These are phyloP conservation scores for Perognathus longimembris DNA, from an alignment of 2,113 vertebrate genomes.

Conservation along the genomic window DNA sequence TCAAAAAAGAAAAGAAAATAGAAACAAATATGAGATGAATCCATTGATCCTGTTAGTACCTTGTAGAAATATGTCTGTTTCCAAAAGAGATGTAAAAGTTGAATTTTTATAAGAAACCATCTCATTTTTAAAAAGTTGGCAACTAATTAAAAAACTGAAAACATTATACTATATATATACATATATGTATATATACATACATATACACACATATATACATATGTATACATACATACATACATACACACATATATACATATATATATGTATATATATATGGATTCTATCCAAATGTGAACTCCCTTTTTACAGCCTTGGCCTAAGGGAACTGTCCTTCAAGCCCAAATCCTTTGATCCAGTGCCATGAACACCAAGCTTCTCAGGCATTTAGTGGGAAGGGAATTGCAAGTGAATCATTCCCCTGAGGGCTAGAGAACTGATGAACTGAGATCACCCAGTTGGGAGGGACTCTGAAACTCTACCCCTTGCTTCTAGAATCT, in stretches of 20 bases:
- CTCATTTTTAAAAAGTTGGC: neutral
- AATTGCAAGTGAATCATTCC: conserved; percentile 15
- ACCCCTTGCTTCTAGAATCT: neutral
- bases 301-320: neutral
- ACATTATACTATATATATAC: rapidly evolving
- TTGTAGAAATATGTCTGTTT: neutral
- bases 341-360: neutral
- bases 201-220: too few relatives aligned
- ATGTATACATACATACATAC: too few relatives aligned
- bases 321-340: neutral
- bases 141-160: neutral
- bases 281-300: neutral
- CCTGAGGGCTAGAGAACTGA: neutral
- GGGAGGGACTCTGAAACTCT: neutral
- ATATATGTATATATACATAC: too few relatives aligned
- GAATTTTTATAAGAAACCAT: conserved; percentile 16
- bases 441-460: neutral
- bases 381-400: neutral
- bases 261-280: too few relatives aligned
- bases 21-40: neutral
- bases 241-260: too few relatives aligned
- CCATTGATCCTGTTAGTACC: neutral
- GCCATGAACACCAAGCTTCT: neutral
- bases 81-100: neutral
- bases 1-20: neutral